A percentile compares a stretch with the other conserved stretches of the same genome.
Evolutionary conservation across 2,113 vertebrate species (phyloP).

Genomic region (Diadophis punctatus): DNA sequence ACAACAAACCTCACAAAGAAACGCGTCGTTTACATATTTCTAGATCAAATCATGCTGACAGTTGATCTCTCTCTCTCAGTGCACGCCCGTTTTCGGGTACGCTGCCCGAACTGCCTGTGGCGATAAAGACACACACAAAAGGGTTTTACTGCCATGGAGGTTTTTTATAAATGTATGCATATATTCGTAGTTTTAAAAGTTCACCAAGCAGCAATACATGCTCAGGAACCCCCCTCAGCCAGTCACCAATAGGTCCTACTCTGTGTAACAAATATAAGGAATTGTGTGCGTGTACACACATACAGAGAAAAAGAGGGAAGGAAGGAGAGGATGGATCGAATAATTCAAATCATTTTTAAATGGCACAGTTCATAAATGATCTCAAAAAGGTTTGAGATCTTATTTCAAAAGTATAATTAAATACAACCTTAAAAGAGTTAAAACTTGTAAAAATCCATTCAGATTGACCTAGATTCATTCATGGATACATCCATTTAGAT

Average conservation of each 20-base stretch:
- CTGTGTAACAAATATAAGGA: not conserved
- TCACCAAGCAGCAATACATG: not conserved
- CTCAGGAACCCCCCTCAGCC: not conserved
- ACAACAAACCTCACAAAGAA: not conserved
- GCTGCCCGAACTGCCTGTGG: not conserved
- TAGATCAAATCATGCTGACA: not conserved
- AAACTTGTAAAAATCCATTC: not conserved
- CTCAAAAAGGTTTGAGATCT: not conserved
- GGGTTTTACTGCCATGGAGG: not conserved
- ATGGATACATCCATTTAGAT: not conserved
- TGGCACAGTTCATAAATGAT: not conserved
- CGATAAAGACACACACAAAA: not conserved
- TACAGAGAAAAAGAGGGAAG: too few relatives aligned
- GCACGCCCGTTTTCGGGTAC: not conserved
- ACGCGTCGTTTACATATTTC: not conserved
- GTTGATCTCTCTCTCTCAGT: not conserved
- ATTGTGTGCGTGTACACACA: too few relatives aligned
- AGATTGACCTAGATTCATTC: not conserved
- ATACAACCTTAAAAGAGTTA: not conserved
- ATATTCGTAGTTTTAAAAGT: not conserved
- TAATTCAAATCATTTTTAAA: not conserved
- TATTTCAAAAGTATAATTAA: not conserved
- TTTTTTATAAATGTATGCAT: not conserved
- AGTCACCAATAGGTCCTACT: not conserved
- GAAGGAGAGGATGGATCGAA: not conserved